These are phyloP conservation scores for Schizopygopsis pylzovi DNA, from an alignment of 2,797 vertebrate species.

Conservation along the genomic window DNA sequence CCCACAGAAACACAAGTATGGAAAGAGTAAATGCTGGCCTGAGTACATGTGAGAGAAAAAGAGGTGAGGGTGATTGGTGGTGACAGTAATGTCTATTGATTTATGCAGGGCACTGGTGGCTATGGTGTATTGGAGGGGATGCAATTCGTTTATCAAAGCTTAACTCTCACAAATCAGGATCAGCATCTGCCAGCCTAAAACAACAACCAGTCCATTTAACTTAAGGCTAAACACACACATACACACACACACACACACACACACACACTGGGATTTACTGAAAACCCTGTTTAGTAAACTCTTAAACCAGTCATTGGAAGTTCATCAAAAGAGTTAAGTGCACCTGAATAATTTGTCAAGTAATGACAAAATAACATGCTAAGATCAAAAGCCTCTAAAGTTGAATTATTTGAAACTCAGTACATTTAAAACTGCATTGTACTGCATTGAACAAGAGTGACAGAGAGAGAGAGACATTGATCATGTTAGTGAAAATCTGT, in stretches of 20 bases:
- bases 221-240: slow-evolving; percentile 31
- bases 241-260: slow-evolving; percentile 28
- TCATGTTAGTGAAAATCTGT: neutral
- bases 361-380: neutral
- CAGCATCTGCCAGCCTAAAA: slow-evolving; percentile 52
- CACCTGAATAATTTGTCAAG: neutral
- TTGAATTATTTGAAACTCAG: neutral
- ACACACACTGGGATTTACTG: slow-evolving; percentile 15
- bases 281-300: slow-evolving; percentile 34
- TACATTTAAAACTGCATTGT: neutral
- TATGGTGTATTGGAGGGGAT: slow-evolving; percentile 53
- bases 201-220: slow-evolving; percentile 62
- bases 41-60: slow-evolving; percentile 31
- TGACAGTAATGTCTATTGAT: slow-evolving; percentile 65
- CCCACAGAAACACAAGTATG: neutral
- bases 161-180: slow-evolving; percentile 46
- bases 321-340: neutral
- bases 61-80: slow-evolving; percentile 43
- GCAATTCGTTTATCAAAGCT: slow-evolving; percentile 50
- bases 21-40: slow-evolving; percentile 26
- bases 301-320: slow-evolving; percentile 17
- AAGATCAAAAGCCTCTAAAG: slow-evolving; percentile 9
- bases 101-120: slow-evolving; percentile 53
- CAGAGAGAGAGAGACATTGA: neutral
- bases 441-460: neutral